Conservation (phyloP, 2,113 vertebrate genomes). For the Rhinolophus sinicus region DNA sequence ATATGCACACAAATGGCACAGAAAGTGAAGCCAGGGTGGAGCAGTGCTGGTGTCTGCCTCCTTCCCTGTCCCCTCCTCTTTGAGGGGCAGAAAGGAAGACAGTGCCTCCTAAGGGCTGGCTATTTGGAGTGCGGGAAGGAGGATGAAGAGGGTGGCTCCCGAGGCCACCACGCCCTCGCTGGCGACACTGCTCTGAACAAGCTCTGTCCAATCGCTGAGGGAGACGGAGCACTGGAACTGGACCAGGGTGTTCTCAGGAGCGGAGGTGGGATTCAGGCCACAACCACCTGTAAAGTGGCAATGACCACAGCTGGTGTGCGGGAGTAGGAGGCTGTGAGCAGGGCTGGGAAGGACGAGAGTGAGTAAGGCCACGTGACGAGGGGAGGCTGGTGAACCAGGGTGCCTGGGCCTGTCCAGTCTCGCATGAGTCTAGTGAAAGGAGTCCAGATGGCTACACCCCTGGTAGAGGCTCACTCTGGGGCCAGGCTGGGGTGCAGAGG, state of each 20-base stretch:
- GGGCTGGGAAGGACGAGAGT: neutral
- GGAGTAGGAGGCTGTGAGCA: neutral
- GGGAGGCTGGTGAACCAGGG: neutral
- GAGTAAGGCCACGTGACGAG: neutral
- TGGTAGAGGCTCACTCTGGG: neutral
- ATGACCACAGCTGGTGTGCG: neutral
- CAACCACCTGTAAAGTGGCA: neutral
- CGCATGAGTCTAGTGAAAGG: neutral
- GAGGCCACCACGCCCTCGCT: neutral
- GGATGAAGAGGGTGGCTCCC: neutral
- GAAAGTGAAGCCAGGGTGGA: neutral
- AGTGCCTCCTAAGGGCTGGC: neutral
- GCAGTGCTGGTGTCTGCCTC: too few relatives aligned
- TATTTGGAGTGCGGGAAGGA: neutral
- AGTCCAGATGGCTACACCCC: neutral
- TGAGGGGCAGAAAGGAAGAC: constrained; percentile 15
- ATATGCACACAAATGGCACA: neutral
- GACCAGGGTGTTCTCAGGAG: too few relatives aligned
- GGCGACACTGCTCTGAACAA: neutral
- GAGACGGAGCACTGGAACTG: neutral
- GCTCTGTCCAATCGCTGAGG: neutral
- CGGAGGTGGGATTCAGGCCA: neutral
- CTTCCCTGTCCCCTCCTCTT: neutral
- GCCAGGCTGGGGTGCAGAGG: too few relatives aligned
- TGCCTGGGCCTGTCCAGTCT: neutral